Evolutionary conservation across 1,140 invertebrate species (phyloP).

Genomic region (Parasteatoda tepidariorum): DNA sequence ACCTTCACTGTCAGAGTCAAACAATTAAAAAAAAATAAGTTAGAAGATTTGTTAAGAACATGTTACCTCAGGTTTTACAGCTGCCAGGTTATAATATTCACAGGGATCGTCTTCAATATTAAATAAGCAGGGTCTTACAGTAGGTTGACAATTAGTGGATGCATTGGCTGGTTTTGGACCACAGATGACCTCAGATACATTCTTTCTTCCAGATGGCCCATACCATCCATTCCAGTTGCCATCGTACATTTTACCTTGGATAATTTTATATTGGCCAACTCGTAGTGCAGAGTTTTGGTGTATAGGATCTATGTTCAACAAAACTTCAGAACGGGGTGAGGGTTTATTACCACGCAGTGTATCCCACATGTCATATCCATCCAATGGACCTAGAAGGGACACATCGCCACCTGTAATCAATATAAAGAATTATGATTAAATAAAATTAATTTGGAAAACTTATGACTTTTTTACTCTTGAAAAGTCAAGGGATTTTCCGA

Average conservation of each 20-base stretch:
- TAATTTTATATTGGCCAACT: slow-evolving; percentile 82
- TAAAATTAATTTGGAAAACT: not conserved
- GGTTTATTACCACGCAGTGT: slow-evolving; percentile 71
- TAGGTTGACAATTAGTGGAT: slow-evolving; percentile 64
- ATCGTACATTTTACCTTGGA: slow-evolving; percentile 74
- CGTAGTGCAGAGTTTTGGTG: slow-evolving; percentile 79
- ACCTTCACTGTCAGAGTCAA: too few relatives aligned
- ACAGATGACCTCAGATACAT: slow-evolving; percentile 62
- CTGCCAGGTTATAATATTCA: slow-evolving; percentile 68
- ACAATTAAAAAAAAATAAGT: too few relatives aligned
- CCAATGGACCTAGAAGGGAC: slow-evolving; percentile 72
- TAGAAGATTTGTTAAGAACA: not conserved
- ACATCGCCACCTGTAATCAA: slow-evolving; percentile 67
- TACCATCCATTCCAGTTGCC: slow-evolving; percentile 63
- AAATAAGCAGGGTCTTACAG: slow-evolving; percentile 66
- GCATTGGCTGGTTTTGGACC: slow-evolving; percentile 33
- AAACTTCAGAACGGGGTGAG: slow-evolving; percentile 76
- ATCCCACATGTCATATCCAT: slow-evolving; percentile 84
- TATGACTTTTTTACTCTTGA: not conserved
- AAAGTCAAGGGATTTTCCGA: too few relatives aligned
- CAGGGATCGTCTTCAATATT: slow-evolving; percentile 68
- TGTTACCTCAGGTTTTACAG: slow-evolving; percentile 62
- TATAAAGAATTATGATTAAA: not conserved
- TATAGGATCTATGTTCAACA: slow-evolving; percentile 91
- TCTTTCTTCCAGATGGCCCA: slow-evolving; percentile 49